Percentiles rank a stretch among this genome's conserved stretches.
Conservation (phyloP, 2,113 vertebrate genomes). For the Lucifuga dentata region DNA sequence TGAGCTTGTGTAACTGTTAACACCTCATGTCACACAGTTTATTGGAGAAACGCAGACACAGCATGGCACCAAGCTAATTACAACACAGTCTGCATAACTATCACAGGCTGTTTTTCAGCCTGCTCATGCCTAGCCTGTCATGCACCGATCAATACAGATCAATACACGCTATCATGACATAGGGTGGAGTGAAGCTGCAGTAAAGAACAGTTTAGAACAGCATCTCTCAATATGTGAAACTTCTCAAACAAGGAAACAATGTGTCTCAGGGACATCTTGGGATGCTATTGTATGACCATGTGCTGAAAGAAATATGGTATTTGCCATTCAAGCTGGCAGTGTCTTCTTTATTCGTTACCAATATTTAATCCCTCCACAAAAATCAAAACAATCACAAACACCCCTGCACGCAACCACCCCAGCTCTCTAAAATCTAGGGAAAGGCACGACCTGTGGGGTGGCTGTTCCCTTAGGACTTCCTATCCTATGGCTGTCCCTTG, state of each 20-base stretch:
- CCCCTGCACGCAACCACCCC: background rate
- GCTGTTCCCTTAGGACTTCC: background rate
- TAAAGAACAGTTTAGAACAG: constrained; percentile 17
- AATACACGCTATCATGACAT: constrained; percentile 38
- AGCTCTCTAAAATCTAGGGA: background rate
- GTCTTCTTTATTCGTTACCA: constrained; percentile 4
- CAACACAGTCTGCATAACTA: constrained; percentile 41
- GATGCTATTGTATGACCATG: background rate
- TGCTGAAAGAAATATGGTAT: background rate
- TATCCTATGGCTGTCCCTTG: background rate
- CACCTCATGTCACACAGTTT: constrained; percentile 40
- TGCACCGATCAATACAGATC: constrained; percentile 50
- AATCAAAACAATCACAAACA: background rate
- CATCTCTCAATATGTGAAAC: constrained; percentile 22
- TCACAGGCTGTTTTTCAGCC: constrained; percentile 45
- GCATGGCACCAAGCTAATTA: constrained; percentile 55
- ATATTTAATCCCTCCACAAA: background rate
- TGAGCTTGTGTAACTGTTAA: constrained; percentile 20
- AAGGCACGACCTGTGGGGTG: background rate
- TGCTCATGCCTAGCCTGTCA: constrained; percentile 42
- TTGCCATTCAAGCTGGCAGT: background rate
- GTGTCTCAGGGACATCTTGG: constrained; percentile 9
- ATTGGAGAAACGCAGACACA: constrained; percentile 30
- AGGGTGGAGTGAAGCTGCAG: constrained; percentile 10
- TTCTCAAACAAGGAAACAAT: background rate